Evolutionary conservation across 1,140 invertebrate species (phyloP).

Genomic region (Pseudoatta argentina): DNA sequence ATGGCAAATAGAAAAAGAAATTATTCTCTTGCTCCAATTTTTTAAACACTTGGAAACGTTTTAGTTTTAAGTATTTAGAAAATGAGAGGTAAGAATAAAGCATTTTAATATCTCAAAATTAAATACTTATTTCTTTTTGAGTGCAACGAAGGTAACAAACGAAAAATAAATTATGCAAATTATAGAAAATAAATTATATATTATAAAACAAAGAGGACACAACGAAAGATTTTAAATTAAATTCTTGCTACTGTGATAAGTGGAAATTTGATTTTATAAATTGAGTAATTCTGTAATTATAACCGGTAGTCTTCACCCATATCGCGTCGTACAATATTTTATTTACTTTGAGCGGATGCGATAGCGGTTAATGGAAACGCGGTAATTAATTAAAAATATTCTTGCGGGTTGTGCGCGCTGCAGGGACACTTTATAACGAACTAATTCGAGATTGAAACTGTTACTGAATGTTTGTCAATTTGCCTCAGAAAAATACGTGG

Average conservation of each 20-base stretch:
- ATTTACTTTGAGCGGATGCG: background rate
- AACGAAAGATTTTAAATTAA: slow-evolving; percentile 3
- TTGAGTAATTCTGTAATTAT: slow-evolving; percentile 15
- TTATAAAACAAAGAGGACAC: background rate
- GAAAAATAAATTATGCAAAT: background rate
- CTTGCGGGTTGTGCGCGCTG: background rate
- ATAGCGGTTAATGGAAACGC: slow-evolving; percentile 15
- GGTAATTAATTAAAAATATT: slow-evolving; percentile 55
- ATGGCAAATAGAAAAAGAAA: too few species aligned
- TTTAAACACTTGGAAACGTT: too few species aligned
- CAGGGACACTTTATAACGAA: background rate
- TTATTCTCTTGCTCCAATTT: too few species aligned
- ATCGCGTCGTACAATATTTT: background rate
- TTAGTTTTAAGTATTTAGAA: too few species aligned
- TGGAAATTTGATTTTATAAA: background rate
- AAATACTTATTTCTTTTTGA: too few species aligned
- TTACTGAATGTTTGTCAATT: slow-evolving; percentile 35
- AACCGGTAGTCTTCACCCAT: background rate
- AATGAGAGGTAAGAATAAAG: too few species aligned
- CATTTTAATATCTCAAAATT: too few species aligned
- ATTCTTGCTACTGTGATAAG: background rate
- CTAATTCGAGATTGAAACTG: slow-evolving; percentile 56
- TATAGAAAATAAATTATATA: background rate
- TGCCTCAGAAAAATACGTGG: slow-evolving; percentile 1
- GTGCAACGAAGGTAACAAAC: too few species aligned